Evolutionary conservation across 1,140 invertebrate genomes (phyloP).

Genomic region (Hyphantria cunea): DNA sequence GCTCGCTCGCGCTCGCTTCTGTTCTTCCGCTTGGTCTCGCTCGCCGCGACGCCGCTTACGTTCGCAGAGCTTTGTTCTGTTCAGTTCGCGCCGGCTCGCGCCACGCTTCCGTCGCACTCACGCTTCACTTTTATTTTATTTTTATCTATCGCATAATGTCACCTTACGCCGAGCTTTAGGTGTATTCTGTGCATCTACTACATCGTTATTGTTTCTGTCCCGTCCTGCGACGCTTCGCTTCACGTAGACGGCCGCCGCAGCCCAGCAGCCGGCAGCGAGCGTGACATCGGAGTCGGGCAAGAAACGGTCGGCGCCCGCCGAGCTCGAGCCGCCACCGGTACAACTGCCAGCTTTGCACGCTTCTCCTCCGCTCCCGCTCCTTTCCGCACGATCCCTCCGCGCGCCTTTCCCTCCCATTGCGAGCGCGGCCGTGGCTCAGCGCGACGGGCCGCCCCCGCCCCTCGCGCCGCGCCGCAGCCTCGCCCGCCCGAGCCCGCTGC

Average conservation of each 20-base stretch:
- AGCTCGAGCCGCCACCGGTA: constrained; percentile 77
- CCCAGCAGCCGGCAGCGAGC: constrained; percentile 73
- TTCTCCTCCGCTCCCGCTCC: constrained; percentile 56
- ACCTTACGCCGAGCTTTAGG: constrained; percentile 80
- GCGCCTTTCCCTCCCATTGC: constrained; percentile 54
- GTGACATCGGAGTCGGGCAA: constrained; percentile 74
- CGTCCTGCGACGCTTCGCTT: constrained; percentile 81
- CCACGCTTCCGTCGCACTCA: constrained; percentile 81
- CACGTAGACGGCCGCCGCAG: constrained; percentile 79
- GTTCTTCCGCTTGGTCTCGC: constrained; percentile 77
- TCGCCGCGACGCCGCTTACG: constrained; percentile 78
- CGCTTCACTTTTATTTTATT: constrained; percentile 78
- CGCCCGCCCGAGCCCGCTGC: constrained; percentile 49
- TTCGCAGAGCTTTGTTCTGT: constrained; percentile 76
- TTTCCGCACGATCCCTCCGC: constrained; percentile 59
- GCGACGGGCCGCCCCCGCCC: constrained; percentile 50
- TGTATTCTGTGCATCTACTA: constrained; percentile 82
- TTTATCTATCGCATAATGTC: constrained; percentile 80
- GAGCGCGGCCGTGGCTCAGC: constrained; percentile 39
- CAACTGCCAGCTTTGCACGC: constrained; percentile 72
- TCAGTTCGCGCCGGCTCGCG: constrained; percentile 74
- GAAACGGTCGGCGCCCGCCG: constrained; percentile 76
- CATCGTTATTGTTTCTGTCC: constrained; percentile 81
- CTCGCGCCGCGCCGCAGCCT: constrained; percentile 56
- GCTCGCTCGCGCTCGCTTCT: constrained; percentile 75